phyloP scores from a whole-genome alignment of 2,113 vertebrate species.

The Hassar affinis region DNA sequence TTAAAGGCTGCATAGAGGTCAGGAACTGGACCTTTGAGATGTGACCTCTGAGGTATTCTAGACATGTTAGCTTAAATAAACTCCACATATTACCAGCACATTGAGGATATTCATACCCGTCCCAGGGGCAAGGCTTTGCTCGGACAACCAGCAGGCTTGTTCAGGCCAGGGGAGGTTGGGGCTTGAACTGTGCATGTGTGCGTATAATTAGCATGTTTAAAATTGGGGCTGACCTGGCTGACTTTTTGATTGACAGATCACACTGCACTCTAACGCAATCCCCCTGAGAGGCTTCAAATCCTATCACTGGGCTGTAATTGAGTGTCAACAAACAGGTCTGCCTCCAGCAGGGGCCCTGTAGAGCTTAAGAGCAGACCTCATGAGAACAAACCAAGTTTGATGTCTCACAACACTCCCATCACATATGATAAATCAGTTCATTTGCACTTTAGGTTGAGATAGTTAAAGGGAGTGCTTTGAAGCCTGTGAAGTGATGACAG shows the following conservation, averaged over 20 bases:
- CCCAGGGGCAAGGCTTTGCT: conserved; percentile 37
- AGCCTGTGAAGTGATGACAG: conserved; percentile 20
- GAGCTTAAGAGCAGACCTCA: conserved; percentile 8
- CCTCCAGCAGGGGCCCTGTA: conserved; percentile 24
- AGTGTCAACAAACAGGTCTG: conserved; percentile 54
- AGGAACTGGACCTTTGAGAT: conserved; percentile 28
- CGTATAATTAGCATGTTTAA: conserved; percentile 53
- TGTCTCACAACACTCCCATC: conserved; percentile 15
- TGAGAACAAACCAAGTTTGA: conserved; percentile 23
- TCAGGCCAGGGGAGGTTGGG: background rate
- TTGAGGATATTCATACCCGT: conserved; percentile 40
- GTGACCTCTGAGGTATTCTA: conserved; percentile 43
- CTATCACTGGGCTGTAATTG: conserved; percentile 51
- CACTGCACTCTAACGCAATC: conserved; percentile 21
- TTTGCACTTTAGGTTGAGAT: conserved; percentile 3
- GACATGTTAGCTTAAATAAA: conserved; percentile 42
- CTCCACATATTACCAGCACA: conserved; percentile 22
- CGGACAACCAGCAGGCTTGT: conserved; percentile 22
- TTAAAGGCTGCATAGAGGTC: conserved; percentile 19
- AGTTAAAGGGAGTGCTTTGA: conserved; percentile 21
- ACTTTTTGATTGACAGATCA: conserved; percentile 51
- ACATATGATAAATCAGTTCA: conserved; percentile 28
- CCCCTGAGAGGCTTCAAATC: conserved; percentile 50
- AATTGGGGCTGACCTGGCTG: conserved; percentile 24
- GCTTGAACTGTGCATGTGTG: conserved; percentile 25